phyloP scores from a whole-genome alignment of 2,113 vertebrate genomes.

The Phylloscopus trochilus region DNA sequence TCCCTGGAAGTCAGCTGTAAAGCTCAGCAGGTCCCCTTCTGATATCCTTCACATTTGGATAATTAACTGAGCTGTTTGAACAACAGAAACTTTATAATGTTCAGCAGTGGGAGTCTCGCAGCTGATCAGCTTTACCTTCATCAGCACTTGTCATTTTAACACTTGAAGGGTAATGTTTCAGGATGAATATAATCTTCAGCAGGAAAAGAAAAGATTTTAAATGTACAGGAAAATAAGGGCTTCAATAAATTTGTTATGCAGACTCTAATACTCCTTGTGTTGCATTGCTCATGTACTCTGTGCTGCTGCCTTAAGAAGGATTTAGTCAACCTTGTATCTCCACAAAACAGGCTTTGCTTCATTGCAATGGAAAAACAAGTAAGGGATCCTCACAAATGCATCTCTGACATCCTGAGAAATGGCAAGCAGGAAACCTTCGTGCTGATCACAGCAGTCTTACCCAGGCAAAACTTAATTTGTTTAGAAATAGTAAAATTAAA shows the following conservation, averaged over 20 bases:
- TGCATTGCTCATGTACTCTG: neutral
- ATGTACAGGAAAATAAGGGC: slow-evolving; percentile 44
- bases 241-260: slow-evolving; percentile 27
- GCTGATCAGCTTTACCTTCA: slow-evolving; percentile 62
- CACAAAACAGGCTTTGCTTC: slow-evolving; percentile 32
- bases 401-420: neutral
- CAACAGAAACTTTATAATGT: slow-evolving; percentile 65
- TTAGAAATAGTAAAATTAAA: neutral
- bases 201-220: slow-evolving; percentile 54
- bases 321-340: slow-evolving; percentile 15
- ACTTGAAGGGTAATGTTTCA: slow-evolving; percentile 50
- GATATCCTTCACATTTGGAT: slow-evolving; percentile 59
- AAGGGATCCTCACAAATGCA: neutral
- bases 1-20: slow-evolving; percentile 49
- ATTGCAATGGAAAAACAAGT: slow-evolving; percentile 18
- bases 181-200: slow-evolving; percentile 54
- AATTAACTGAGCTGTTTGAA: slow-evolving; percentile 69
- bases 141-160: slow-evolving; percentile 65
- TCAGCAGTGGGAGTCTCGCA: slow-evolving; percentile 53
- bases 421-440: neutral
- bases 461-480: neutral
- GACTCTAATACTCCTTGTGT: slow-evolving; percentile 7
- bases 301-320: slow-evolving; percentile 42
- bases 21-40: slow-evolving; percentile 50
- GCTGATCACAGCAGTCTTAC: slow-evolving; percentile 14